These are phyloP conservation scores for Bombus affinis DNA, from an alignment of 1,140 invertebrate genomes.

Conservation along the genomic window DNA sequence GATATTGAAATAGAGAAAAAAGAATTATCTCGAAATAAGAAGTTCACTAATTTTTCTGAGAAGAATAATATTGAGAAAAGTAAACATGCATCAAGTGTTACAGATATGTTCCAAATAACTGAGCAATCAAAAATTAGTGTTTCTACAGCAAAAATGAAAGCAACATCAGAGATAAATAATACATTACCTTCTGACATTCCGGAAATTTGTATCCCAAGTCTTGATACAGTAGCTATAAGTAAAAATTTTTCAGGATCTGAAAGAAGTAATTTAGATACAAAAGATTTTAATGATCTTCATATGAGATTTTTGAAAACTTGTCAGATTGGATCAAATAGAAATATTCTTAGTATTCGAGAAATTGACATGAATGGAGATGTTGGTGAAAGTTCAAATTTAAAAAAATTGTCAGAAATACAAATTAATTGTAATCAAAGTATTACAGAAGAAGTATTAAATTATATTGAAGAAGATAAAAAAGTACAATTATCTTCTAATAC, in stretches of 20 bases:
- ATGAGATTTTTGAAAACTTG: constrained; percentile 1
- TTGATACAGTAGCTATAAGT: not conserved
- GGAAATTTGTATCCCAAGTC: not conserved
- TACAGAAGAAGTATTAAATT: not conserved
- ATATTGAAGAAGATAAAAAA: not conserved
- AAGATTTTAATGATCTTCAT: constrained; percentile 7
- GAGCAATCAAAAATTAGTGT: not conserved
- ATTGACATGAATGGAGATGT: not conserved
- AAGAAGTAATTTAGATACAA: not conserved
- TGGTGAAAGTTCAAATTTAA: not conserved
- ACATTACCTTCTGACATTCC: not conserved
- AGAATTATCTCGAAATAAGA: not conserved
- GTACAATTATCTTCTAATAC: too few relatives aligned
- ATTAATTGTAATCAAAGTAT: not conserved
- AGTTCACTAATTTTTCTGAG: constrained; percentile 9
- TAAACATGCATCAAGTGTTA: too few relatives aligned
- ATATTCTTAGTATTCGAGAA: constrained; percentile 42
- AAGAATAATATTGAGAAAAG: not conserved
- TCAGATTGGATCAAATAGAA: constrained; percentile 16
- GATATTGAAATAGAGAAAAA: not conserved
- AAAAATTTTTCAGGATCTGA: not conserved
- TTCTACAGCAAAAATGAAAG: not conserved
- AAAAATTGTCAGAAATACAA: not conserved
- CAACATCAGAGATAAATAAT: not conserved
- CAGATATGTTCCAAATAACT: not conserved